These are phyloP conservation scores for Papilio machaon DNA, from an alignment of 1,140 invertebrate species.

Conservation along the genomic window DNA sequence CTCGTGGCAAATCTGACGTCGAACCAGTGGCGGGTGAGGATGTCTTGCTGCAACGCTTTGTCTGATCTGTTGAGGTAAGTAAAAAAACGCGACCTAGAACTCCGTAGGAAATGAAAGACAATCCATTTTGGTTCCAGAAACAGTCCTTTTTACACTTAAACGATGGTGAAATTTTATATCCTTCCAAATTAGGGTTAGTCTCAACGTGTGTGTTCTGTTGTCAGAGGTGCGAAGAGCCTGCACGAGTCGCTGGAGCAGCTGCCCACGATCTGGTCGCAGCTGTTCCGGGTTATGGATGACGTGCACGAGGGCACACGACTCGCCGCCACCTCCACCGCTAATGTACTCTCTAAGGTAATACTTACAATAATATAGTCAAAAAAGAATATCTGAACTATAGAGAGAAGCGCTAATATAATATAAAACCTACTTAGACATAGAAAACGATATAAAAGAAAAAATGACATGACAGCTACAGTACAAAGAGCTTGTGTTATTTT, in stretches of 20 bases:
- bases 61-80: conserved; percentile 88
- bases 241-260: conserved; percentile 80
- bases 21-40: conserved; percentile 93
- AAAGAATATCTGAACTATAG: too few relatives aligned
- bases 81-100: too few relatives aligned
- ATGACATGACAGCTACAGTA: too few relatives aligned
- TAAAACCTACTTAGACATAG: too few relatives aligned
- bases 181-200: not conserved
- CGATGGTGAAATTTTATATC: too few relatives aligned
- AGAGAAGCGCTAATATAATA: too few relatives aligned
- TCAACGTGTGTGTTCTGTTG: conserved; percentile 22
- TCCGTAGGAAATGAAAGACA: not conserved
- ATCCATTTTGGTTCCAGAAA: too few relatives aligned
- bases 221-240: conserved; percentile 68
- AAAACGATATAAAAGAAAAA: too few relatives aligned
- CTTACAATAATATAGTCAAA: not conserved
- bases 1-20: conserved; percentile 91
- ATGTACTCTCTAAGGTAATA: conserved; percentile 89
- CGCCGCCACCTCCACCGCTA: conserved; percentile 89
- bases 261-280: conserved; percentile 89
- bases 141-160: too few relatives aligned
- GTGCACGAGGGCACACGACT: conserved; percentile 94
- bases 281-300: conserved; percentile 96
- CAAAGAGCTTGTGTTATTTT: too few relatives aligned
- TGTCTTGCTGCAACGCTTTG: conserved; percentile 94